These are phyloP conservation scores for Cerastis leucographa DNA, from an alignment of 2,888 invertebrate species.

Conservation along the genomic window DNA sequence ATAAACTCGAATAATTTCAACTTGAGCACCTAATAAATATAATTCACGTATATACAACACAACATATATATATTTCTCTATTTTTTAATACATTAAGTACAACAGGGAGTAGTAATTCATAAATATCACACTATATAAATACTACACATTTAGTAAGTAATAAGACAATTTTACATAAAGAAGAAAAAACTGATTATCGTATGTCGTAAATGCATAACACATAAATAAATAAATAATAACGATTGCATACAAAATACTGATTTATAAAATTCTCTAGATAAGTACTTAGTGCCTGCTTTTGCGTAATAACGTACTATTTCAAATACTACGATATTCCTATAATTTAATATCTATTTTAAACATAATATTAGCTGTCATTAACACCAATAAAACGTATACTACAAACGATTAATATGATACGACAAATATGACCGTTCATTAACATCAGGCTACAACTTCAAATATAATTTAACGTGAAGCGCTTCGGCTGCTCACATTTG, in stretches of 20 bases:
- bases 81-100: conserved; percentile 59
- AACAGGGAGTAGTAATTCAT: conserved; percentile 49
- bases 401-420: conserved; percentile 37
- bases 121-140: conserved; percentile 57
- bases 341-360: conserved; percentile 51
- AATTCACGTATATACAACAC: conserved; percentile 59
- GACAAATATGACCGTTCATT: conserved; percentile 18
- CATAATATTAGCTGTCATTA: conserved; percentile 48
- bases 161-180: conserved; percentile 36
- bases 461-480: conserved; percentile 10
- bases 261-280: conserved; percentile 55
- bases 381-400: conserved; percentile 25
- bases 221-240: conserved; percentile 53
- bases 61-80: conserved; percentile 56
- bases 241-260: conserved; percentile 65
- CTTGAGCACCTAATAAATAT: conserved; percentile 66
- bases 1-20: conserved; percentile 54
- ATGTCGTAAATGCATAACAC: conserved; percentile 36
- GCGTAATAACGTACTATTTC: conserved; percentile 34
- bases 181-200: conserved; percentile 19
- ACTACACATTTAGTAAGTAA: conserved; percentile 23
- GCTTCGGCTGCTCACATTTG: background rate
- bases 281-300: conserved; percentile 63
- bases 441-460: conserved; percentile 2
- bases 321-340: conserved; percentile 38